Percentiles rank a stretch among this genome's conserved stretches.
Conservation (phyloP, 2,888 invertebrate genomes). For the Pecten maximus region DNA sequence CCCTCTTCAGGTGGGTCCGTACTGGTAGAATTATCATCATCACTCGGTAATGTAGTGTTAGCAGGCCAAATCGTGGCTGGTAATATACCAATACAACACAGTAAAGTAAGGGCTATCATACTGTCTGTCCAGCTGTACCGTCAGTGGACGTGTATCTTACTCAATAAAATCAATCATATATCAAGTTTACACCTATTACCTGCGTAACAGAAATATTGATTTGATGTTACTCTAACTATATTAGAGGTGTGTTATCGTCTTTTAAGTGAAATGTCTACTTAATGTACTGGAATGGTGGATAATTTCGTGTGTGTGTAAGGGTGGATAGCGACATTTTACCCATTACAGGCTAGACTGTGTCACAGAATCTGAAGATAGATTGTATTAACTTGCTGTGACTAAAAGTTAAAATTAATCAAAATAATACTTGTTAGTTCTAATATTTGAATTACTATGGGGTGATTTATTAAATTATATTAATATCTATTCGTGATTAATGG, state of each 20-base stretch:
- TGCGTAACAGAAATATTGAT: background rate
- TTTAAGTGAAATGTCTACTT: background rate
- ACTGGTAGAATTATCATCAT: background rate
- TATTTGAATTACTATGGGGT: too few species aligned
- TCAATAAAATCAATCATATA: background rate
- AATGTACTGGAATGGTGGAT: background rate
- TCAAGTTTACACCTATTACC: background rate
- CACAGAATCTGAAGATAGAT: too few species aligned
- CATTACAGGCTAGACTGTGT: background rate
- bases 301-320: background rate
- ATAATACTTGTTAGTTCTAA: too few species aligned
- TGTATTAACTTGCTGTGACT: too few species aligned
- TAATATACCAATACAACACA: background rate
- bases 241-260: background rate
- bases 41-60: background rate
- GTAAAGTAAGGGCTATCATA: background rate
- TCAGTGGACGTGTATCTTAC: background rate
- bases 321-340: background rate
- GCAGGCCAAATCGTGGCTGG: conserved; percentile 1
- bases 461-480: too few species aligned
- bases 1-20: background rate
- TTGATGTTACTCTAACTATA: background rate
- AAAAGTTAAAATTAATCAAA: too few species aligned
- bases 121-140: background rate
- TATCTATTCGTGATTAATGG: too few species aligned